phyloP scores from a whole-genome alignment of 2,888 invertebrate species.

The Mactromeris polynyma region DNA sequence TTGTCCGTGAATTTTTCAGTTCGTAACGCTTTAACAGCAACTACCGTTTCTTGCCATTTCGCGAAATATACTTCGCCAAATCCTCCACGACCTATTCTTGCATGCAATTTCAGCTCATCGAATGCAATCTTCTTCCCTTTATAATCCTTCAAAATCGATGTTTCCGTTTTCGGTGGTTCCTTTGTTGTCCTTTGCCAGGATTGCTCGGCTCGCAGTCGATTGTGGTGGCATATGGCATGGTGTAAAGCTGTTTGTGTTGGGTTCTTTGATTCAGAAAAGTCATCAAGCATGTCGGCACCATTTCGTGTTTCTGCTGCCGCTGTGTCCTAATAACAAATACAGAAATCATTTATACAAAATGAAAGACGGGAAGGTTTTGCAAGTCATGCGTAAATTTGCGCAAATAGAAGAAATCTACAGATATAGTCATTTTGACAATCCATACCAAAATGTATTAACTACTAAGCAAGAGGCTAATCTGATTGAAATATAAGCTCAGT shows the following conservation, averaged over 20 bases:
- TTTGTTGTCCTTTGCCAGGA: slow-evolving; percentile 2
- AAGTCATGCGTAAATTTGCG: not conserved
- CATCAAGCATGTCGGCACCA: not conserved
- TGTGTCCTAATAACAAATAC: not conserved
- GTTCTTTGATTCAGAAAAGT: not conserved
- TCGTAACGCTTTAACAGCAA: slow-evolving; percentile 67
- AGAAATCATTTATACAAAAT: not conserved
- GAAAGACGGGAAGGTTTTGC: not conserved
- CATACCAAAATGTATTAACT: not conserved
- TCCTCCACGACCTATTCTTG: slow-evolving; percentile 64
- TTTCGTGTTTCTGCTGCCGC: not conserved
- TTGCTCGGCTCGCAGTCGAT: not conserved
- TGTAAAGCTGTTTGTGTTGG: not conserved
- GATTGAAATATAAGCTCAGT: too few species aligned
- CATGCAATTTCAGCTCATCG: slow-evolving; percentile 16
- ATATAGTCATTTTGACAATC: not conserved
- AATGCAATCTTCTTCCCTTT: not conserved
- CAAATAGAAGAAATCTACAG: not conserved
- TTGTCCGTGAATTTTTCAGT: slow-evolving; percentile 55
- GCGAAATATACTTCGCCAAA: slow-evolving; percentile 66
- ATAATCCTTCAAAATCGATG: not conserved
- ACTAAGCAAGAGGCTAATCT: too few species aligned
- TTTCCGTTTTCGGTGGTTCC: slow-evolving; percentile 10
- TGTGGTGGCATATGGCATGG: slow-evolving; percentile 15
- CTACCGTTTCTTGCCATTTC: slow-evolving; percentile 59